Evolutionary conservation across 1,140 invertebrate genomes (phyloP).

Genomic region (Heliothis virescens): DNA sequence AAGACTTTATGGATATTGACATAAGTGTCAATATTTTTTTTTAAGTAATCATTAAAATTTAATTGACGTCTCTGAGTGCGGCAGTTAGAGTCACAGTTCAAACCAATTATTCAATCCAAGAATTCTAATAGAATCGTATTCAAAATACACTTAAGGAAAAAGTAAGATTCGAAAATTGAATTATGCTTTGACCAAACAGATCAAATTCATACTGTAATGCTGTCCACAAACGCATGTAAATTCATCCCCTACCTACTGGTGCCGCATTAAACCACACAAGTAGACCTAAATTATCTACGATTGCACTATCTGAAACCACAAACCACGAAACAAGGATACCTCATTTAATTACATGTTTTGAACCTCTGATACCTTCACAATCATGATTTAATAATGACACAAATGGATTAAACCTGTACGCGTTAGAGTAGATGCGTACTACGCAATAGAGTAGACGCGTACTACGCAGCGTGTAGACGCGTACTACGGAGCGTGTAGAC

Average conservation of each 20-base stretch:
- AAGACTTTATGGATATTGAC: too few relatives aligned
- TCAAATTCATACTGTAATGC: background rate
- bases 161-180: too few relatives aligned
- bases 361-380: slow-evolving; percentile 45
- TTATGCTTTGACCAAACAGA: background rate
- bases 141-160: too few relatives aligned
- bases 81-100: too few relatives aligned
- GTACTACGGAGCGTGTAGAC: too few relatives aligned
- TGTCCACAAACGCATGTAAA: background rate
- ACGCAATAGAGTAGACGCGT: slow-evolving; percentile 32
- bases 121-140: too few relatives aligned
- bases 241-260: background rate
- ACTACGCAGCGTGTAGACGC: slow-evolving; percentile 1
- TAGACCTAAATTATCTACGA: slow-evolving; percentile 29
- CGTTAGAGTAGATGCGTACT: slow-evolving; percentile 49
- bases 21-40: too few relatives aligned
- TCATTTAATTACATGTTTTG: slow-evolving; percentile 60
- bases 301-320: slow-evolving; percentile 11
- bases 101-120: too few relatives aligned
- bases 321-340: slow-evolving; percentile 56
- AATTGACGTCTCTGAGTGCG: too few relatives aligned
- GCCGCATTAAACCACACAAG: background rate
- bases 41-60: too few relatives aligned
- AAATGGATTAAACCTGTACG: slow-evolving; percentile 69
- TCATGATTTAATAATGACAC: slow-evolving; percentile 71